Conservation (phyloP, 1,140 invertebrate species). For the Augochlora pura region DNA sequence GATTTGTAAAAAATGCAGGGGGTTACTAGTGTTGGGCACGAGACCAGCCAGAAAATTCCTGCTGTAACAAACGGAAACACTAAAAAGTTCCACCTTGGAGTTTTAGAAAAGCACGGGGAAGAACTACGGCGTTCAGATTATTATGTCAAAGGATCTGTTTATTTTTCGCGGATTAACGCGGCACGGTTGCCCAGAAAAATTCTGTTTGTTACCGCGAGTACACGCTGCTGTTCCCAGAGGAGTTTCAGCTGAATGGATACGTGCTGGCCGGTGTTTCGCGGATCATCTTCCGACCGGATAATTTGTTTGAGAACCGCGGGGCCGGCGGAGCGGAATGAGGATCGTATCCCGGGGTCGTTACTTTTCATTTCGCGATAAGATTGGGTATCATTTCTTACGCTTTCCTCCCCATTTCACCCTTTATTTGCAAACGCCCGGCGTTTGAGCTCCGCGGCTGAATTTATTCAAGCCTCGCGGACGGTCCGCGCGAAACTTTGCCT, state of each 20-base stretch:
- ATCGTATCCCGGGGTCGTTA: not conserved
- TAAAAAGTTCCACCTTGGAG: too few relatives aligned
- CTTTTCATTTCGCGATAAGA: constrained; percentile 8
- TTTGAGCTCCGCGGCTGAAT: not conserved
- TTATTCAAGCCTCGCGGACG: not conserved
- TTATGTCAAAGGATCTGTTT: too few relatives aligned
- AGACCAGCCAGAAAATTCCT: too few relatives aligned
- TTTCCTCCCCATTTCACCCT: constrained; percentile 10
- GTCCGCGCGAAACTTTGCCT: not conserved
- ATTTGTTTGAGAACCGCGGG: not conserved
- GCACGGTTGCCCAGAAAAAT: too few relatives aligned
- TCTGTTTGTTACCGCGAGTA: too few relatives aligned
- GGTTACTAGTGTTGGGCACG: too few relatives aligned
- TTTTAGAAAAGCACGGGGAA: too few relatives aligned
- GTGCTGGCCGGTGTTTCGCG: not conserved
- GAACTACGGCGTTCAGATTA: too few relatives aligned
- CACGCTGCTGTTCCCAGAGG: not conserved
- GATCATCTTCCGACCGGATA: not conserved
- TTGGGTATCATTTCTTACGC: constrained; percentile 7
- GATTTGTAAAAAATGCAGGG: too few relatives aligned
- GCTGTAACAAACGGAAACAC: too few relatives aligned
- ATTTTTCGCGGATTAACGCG: too few relatives aligned
- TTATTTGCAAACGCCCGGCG: constrained; percentile 1
- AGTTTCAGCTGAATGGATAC: not conserved
- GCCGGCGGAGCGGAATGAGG: not conserved